phyloP scores from a whole-genome alignment of 2,888 invertebrate genomes.

The Andrena dorsata region DNA sequence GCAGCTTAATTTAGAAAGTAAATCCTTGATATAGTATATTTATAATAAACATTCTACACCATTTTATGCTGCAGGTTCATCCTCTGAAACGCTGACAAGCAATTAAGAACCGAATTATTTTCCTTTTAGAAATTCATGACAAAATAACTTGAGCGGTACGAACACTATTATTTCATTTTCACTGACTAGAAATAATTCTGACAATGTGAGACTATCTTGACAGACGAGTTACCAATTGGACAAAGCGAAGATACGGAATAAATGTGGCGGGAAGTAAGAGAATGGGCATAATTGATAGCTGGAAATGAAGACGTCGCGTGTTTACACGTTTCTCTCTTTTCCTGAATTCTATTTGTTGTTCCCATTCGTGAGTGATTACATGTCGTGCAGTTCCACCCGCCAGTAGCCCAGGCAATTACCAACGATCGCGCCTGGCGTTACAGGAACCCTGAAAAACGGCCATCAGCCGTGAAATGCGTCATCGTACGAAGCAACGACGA shows the following conservation, averaged over 20 bases:
- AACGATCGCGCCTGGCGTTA: conserved; percentile 1
- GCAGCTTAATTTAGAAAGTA: no score
- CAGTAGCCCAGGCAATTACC: conserved; percentile 16
- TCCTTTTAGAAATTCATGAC: no score
- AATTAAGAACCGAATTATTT: no score
- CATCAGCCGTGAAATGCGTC: conserved; percentile 3
- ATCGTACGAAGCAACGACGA: not conserved
- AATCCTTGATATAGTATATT: no score
- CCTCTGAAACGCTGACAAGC: no score
- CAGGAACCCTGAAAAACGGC: conserved; percentile 16
- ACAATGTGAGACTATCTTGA: not conserved
- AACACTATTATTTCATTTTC: not conserved
- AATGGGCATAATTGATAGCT: conserved; percentile 4
- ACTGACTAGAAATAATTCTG: not conserved
- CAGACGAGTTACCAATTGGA: not conserved
- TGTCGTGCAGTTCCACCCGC: not conserved
- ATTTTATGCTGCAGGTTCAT: no score
- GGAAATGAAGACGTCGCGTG: not conserved
- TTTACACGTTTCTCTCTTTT: no score
- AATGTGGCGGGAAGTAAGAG: not conserved
- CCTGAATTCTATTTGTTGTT: no score
- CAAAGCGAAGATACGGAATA: not conserved
- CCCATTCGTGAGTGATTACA: conserved; percentile 10
- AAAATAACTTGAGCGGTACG: no score
- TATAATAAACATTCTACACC: no score